Base-by-base conservation (phyloP, 2,888 invertebrate species). In the Digitonthophagus gazella region DNA sequence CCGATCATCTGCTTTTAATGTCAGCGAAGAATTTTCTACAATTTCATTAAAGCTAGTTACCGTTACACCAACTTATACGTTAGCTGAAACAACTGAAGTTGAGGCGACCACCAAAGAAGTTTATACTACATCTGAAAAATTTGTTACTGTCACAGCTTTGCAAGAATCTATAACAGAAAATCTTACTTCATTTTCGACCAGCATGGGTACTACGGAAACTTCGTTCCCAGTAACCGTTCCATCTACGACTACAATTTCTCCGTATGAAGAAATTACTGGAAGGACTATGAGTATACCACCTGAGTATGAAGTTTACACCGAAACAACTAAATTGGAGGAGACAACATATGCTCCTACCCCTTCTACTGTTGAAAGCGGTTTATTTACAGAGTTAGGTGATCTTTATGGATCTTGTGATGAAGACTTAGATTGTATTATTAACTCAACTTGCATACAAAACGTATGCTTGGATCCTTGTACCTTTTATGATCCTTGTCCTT, bases 401-500 rank as follows among this genome's bases (percentile, higher is more conserved):
- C 61, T 61, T 18, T 61, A 61, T 61, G 18, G 61, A 15, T 22
- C 56, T 54, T 70, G 70, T 56, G 19, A 55, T 14, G 63, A 63
- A 44, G 68, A 70, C n/a, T 28, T 6, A 22, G 55, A 86, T 73
- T 86, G 86, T 76, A 75, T 78, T 44, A 76, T 80, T 70, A 79
- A 81, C 70, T 82, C 84, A 71, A 80, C 83, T 28, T 89, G 88
- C 76, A 79, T 87, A 61, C 77, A 82, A 67, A 79, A 82, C 71
- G 77, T 78, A 28, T 89, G 89, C 78, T 76, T 80, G 69, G 82
- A 85, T 79, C 87, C 87, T 67, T 89, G 89, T 69, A 54, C 94
- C 81, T 67, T 77, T 81, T 75, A 84, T 74, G 79, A 80, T 73
- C 84, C 84, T 71, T 85, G 84, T 78, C 79, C 78, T 56, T 78